Percentiles rank a stretch among this genome's conserved stretches.
phyloP scores from a whole-genome alignment of 2,113 vertebrate genomes.

The Cricetomys ansorgei region DNA sequence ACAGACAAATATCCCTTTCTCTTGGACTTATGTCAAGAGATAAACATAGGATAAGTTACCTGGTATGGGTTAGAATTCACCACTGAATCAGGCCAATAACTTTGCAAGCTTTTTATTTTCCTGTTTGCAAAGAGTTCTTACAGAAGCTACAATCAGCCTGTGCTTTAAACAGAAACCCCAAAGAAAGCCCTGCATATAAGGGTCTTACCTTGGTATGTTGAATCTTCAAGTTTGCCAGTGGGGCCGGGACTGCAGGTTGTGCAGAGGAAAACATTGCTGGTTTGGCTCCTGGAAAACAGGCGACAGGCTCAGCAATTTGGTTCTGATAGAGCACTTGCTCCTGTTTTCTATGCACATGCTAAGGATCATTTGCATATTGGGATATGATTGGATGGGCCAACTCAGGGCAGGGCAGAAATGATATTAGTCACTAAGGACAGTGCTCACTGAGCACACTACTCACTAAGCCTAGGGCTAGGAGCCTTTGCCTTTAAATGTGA shows the following conservation, averaged over 20 bases:
- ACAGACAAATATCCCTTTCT: conserved; percentile 43
- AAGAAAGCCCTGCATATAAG: conserved; percentile 43
- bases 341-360: conserved; percentile 84
- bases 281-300: conserved; percentile 85
- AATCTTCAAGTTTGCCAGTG: conserved; percentile 88
- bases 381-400: conserved; percentile 87
- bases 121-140: conserved; percentile 44
- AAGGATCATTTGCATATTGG: conserved; percentile 88
- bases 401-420: conserved; percentile 73
- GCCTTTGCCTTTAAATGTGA: conserved; percentile 76
- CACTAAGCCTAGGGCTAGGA: conserved; percentile 79
- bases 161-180: conserved; percentile 52
- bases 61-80: conserved; percentile 3
- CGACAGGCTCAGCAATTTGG: conserved; percentile 80
- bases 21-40: conserved; percentile 56
- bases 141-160: conserved; percentile 43
- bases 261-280: conserved; percentile 80
- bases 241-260: conserved; percentile 84
- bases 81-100: conserved; percentile 35
- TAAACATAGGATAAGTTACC: conserved; percentile 30
- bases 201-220: conserved; percentile 91
- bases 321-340: conserved; percentile 85
- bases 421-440: too few species aligned
- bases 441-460: conserved; percentile 80
- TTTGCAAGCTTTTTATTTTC: conserved; percentile 63